Evolutionary conservation across 2,797 vertebrate species (phyloP), one percentile per base, ranked within the genome.

Genomic region (Melanotaenia pygmaea): DNA sequence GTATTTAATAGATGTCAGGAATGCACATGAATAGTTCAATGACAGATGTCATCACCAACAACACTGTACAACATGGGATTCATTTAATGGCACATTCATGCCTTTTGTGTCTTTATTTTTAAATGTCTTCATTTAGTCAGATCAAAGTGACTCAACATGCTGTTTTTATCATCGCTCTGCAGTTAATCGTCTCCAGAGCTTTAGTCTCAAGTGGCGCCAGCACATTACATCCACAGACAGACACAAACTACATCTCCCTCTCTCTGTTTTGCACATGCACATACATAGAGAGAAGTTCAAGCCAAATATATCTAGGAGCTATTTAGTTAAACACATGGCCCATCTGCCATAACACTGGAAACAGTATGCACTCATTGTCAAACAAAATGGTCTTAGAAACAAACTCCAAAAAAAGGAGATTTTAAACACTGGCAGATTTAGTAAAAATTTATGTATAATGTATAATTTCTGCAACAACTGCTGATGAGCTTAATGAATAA

Each of bases 101-200:
- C 75, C 60, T 77, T 68, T 67, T 40, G n/a, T 47, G 65, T 75
- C 58, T 76, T 60, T 50, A 62, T 80, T 58, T 59, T 62, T 62
- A 24, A 67, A 53, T 67, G 62, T 66, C 71, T 75, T 80, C 62
- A 73, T 76, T 82, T 69, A 69, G 38, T 66, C n/a, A 67, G 84
- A 92, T 92, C 90, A 92, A 93, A 92, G 92, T 64, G 66, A 62
- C 54, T 67, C 32, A 66, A 82, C 75, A 37, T 70, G 62, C 72
- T 56, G 67, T 32, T 88, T 89, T 85, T 74, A 83, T 87, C 10
- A 22, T 62, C 8, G 26, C 66, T 74, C 70, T 56, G 26, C 50
- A 71, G 10, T 35, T 90, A 90, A 92, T 86, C 14, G 10, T 79
- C 68, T 89, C 83, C 90, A 91, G 91, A 88, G 67, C 28, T 80